Conservation (phyloP, 2,113 vertebrate species). For the Panurus biarmicus region DNA sequence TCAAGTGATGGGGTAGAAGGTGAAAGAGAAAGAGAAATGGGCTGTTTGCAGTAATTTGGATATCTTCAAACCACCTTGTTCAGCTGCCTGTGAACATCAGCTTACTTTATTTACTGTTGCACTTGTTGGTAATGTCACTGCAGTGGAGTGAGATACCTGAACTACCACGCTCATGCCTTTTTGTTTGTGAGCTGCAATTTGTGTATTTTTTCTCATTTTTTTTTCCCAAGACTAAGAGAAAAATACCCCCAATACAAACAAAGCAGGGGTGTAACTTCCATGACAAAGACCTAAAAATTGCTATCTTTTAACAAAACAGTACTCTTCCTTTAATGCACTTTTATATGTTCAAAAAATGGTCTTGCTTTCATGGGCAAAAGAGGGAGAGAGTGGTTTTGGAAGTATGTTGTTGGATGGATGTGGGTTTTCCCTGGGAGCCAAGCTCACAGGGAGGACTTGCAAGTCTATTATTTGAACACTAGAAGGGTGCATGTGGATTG, state of each 20-base stretch:
- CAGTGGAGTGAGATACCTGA: neutral
- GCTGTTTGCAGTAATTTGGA: slow-evolving; percentile 38
- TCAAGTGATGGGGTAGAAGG: slow-evolving; percentile 52
- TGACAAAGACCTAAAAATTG: neutral
- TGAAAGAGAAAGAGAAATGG: slow-evolving; percentile 24
- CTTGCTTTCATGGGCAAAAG: neutral
- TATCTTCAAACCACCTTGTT: slow-evolving; percentile 34
- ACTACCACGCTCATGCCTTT: neutral
- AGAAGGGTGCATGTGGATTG: neutral
- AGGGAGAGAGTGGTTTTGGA: neutral
- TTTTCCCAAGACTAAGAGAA: neutral
- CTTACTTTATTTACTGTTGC: slow-evolving; percentile 35
- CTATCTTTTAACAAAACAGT: neutral
- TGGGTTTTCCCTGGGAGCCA: neutral
- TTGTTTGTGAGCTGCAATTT: neutral
- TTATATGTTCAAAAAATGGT: neutral
- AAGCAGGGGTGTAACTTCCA: neutral
- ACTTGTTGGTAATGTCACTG: neutral
- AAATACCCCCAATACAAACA: neutral
- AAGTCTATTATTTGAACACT: neutral
- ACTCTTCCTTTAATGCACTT: neutral
- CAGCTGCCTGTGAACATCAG: neutral
- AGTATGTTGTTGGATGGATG: neutral
- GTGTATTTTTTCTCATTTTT: neutral
- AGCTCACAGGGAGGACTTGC: neutral